Evolutionary conservation across 2,888 invertebrate genomes (phyloP).

Genomic region (Diplolepis rosae): DNA sequence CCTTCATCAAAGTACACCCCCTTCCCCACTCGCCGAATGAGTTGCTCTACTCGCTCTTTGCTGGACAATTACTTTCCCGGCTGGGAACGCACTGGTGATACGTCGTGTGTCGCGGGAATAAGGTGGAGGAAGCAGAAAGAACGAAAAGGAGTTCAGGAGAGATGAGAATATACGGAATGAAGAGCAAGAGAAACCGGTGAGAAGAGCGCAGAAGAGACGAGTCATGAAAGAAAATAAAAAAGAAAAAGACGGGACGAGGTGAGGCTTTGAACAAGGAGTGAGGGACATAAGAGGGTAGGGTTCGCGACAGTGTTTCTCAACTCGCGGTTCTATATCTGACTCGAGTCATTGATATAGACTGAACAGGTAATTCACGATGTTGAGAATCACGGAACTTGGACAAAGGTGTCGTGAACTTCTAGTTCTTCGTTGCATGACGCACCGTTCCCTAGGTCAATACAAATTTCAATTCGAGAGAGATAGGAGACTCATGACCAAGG

Average conservation of each 20-base stretch:
- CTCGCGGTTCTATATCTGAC: conserved; percentile 50
- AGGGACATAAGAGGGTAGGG: conserved; percentile 37
- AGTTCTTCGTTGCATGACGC: not conserved
- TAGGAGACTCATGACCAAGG: not conserved
- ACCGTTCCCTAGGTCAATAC: not conserved
- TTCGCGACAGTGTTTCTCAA: conserved; percentile 51
- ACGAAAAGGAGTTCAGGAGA: conserved; percentile 21
- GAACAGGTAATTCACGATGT: not conserved
- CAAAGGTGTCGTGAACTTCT: conserved; percentile 8
- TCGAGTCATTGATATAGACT: conserved; percentile 6
- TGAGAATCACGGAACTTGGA: conserved; percentile 25
- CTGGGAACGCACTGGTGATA: conserved; percentile 53
- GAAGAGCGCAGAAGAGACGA: conserved; percentile 33
- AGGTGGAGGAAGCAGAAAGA: conserved; percentile 21
- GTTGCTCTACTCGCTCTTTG: conserved; percentile 35
- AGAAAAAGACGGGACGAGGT: conserved; percentile 34
- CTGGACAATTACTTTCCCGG: conserved; percentile 55
- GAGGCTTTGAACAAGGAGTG: conserved; percentile 41
- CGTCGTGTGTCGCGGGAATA: conserved; percentile 48
- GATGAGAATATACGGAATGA: conserved; percentile 35
- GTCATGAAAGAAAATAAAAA: conserved; percentile 39
- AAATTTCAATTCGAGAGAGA: conserved; percentile 21
- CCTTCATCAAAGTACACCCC: conserved; percentile 39
- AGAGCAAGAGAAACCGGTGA: conserved; percentile 39
- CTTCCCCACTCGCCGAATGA: conserved; percentile 24